Base-by-base conservation (phyloP, 2,888 invertebrate species). In the Pseudolycoriella hygida region DNA sequence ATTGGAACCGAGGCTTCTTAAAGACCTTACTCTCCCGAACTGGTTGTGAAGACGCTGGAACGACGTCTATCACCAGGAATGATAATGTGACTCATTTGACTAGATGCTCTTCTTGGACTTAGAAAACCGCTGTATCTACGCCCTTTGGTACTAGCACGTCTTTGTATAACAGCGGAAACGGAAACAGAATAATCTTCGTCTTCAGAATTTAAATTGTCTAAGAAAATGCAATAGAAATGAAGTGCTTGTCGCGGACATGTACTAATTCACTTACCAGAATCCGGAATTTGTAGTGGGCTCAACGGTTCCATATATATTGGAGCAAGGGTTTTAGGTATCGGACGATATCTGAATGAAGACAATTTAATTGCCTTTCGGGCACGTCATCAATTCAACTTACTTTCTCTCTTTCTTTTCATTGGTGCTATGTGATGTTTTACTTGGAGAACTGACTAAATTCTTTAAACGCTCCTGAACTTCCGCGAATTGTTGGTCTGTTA, bases 181-280 rank as follows among this genome's bases (percentile, higher is more conserved):
- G 88, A 89, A 8, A 78, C 78, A 0, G 86, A 87, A 60, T 89
- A 88, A 59, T 89, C 88, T 55, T 85, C 85, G 50, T 86, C 85
- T 51, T 84, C 85, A 1, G 74, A 74, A 10, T 67, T 72, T 40
- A 45, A 34, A 34, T 34, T 14, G 25, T 25, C 25, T 25, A 8
- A n/a, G n/a, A n/a, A n/a, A n/a, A n/a, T n/a, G n/a, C n/a, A 14
- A 37, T 14, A 12, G 4, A 14, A 37, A 5, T 37, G 5, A 15
- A 37, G 11, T 37, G 37, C 14, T 25, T 25, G 25, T 25, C 25
- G 25, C 25, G n/a, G n/a, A n/a, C n/a, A n/a, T n/a, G n/a, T n/a
- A n/a, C n/a, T n/a, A n/a, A n/a, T n/a, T n/a, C 8, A 25, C 25
- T 25, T 25, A 25, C 25, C 25, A 25, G 25, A 25, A 25, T 25